Evolutionary conservation across 2,888 invertebrate species (phyloP), one percentile per base, ranked within the genome.

Genomic region (Andrena hattorfiana): DNA sequence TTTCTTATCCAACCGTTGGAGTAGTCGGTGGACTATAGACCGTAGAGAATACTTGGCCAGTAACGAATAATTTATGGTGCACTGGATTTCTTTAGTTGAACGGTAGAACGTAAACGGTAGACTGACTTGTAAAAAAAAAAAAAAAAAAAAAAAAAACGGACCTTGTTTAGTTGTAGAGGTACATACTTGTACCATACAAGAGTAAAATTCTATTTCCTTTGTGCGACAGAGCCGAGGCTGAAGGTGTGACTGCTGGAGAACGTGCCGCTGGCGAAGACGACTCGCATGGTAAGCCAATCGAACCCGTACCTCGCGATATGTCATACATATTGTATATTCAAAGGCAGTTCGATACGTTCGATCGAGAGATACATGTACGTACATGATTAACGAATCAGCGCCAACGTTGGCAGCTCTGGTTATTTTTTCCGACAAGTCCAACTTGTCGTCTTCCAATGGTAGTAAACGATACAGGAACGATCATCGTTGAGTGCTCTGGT

Each of bases 261-360:
- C 92, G 91, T 67, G 74, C 85, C 30, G 76, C 86, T 59, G 92
- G 92, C n/a, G 93, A 93, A 85, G 94, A 94, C 66, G 94, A 94
- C 66, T 91, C 93, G 72, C 93, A 93, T 78, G 94, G 94, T 94
- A 92, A 93, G 91, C 86, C 70, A 86, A 86, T 70, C 59, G 3
- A 42, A 4, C 13, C 42, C 4, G 42, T 42, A 42, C 4, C 1
- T 13, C 42, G 42, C 42, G 42, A 42, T 13, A 42, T 13, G 3
- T 4, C 13, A 42, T 71, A 10, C 4, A 23, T n/a, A 2, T 32
- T 10, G 6, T 20, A 63, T 56, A 30, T 73, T 72, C 2, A 74
- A 71, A 72, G 64, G 62, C 49, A 69, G 23, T 74, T 69, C 68
- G 42, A 78, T 30, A 77, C 35, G 54, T 69, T 42, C 13, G 42